Conservation (phyloP, 92 coral and sea anemone genomes). For the Epizoanthus stellaris region DNA sequence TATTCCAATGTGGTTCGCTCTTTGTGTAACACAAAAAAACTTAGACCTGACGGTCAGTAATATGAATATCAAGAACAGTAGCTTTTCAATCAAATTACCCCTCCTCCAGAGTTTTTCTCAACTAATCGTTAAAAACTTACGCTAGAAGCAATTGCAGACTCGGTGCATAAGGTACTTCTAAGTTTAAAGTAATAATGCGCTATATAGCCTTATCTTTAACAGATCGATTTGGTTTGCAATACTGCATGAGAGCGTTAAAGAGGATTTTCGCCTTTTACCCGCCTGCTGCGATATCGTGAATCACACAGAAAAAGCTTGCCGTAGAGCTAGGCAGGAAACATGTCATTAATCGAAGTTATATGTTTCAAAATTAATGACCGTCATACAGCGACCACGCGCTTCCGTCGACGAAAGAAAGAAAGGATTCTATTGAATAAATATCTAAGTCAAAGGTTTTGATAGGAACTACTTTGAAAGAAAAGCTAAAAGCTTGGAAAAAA, state of each 20-base stretch:
- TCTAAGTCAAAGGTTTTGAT: conserved; percentile 3
- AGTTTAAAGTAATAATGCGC: background rate
- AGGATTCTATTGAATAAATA: background rate
- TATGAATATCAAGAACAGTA: no score
- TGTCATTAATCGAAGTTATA: conserved; percentile 4
- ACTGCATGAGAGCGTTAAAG: conserved; percentile 14
- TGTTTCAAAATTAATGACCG: conserved; percentile 1
- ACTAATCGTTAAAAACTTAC: background rate
- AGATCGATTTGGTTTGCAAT: conserved; percentile 31
- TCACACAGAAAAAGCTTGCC: background rate
- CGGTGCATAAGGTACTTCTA: conserved; percentile 33
- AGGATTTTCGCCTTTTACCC: conserved; percentile 29
- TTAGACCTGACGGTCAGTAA: no score
- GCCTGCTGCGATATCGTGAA: conserved; percentile 26
- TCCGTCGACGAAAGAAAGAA: conserved; percentile 13
- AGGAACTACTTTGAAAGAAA: background rate
- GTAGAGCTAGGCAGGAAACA: background rate
- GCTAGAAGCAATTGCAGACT: background rate
- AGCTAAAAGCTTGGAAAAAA: background rate
- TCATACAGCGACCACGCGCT: background rate
- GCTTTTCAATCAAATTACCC: no score
- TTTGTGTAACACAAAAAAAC: no score
- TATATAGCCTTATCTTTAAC: conserved; percentile 5
- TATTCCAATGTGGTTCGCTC: no score
- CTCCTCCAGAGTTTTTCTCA: background rate